Evolutionary conservation across 2,888 invertebrate genomes (phyloP), one percentile per base, ranked within the genome.

Genomic region (Leucophenga montana): DNA sequence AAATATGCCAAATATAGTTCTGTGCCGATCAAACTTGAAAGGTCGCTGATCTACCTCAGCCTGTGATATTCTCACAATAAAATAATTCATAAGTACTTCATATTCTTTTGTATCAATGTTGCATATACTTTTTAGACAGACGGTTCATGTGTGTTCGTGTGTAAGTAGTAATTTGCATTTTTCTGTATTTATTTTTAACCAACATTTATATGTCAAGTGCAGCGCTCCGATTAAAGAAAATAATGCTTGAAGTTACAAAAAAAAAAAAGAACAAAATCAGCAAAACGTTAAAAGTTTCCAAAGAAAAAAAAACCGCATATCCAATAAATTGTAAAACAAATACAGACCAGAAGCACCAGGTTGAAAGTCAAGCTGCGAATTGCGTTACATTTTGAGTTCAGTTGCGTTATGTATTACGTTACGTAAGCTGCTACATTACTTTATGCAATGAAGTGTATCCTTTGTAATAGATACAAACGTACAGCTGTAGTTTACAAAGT

Each of bases 221-320:
- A 83, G 76, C 82, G 76, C 72, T 76, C 77, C 83, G 83, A 80
- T 80, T 80, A 80, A 80, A 81, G 83, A 77, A 78, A 76, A 78
- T 78, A 81, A 73, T 73, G 67, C 81, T 79, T 73, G 72, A 78
- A 82, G 11, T 48, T 13, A 48, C 6, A 13, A 13, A 48, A 48
- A 48, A 48, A 48, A 4, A 8, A 48, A 48, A 48, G 4, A 48
- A 48, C 3, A 48, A 48, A 48, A 48, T 16, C 13, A 3, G 16
- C 48, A 48, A 48, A 48, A 16, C 13, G 48, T 4, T 3, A 48
- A n/a, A n/a, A n/a, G n/a, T n/a, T n/a, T n/a, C n/a, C n/a, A n/a
- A n/a, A n/a, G n/a, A n/a, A n/a, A n/a, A n/a, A n/a, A n/a, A n/a
- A n/a, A n/a, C n/a, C n/a, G n/a, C n/a, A 14, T 50, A 11, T 50